Evolutionary conservation across 2,797 vertebrate species (phyloP).

Genomic region (Helicolenus hilgendorfi): DNA sequence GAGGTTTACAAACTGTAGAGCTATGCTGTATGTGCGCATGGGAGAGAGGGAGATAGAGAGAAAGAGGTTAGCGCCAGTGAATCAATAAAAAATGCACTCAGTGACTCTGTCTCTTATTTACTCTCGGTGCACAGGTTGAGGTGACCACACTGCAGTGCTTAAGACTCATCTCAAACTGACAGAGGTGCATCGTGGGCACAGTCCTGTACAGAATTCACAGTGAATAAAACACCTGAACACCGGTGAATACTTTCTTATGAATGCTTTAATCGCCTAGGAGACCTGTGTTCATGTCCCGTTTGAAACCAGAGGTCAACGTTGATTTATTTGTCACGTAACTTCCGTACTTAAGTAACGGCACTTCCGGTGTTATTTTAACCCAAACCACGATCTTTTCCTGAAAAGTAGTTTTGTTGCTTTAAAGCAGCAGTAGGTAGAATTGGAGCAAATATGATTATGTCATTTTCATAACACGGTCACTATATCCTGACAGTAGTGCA

Average conservation of each 20-base stretch:
- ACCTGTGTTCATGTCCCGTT: accelerated
- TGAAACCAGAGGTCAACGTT: too few species aligned
- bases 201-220: neutral
- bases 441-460: too few species aligned
- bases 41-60: constrained; percentile 17
- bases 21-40: neutral
- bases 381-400: too few species aligned
- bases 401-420: too few species aligned
- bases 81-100: constrained; percentile 81
- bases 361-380: too few species aligned
- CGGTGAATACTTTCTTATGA: neutral
- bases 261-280: neutral
- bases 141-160: constrained; percentile 60
- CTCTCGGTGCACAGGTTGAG: constrained; percentile 65
- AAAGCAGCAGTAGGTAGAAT: too few species aligned
- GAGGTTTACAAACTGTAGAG: neutral
- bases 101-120: constrained; percentile 77
- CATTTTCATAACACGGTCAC: too few species aligned
- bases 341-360: accelerated
- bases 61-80: constrained; percentile 53
- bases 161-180: constrained; percentile 33
- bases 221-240: constrained; percentile 15
- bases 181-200: constrained; percentile 1
- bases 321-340: too few species aligned
- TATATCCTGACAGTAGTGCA: too few species aligned